Base-by-base conservation (phyloP, 1,140 invertebrate species). In the Cotesia chilonis region DNA sequence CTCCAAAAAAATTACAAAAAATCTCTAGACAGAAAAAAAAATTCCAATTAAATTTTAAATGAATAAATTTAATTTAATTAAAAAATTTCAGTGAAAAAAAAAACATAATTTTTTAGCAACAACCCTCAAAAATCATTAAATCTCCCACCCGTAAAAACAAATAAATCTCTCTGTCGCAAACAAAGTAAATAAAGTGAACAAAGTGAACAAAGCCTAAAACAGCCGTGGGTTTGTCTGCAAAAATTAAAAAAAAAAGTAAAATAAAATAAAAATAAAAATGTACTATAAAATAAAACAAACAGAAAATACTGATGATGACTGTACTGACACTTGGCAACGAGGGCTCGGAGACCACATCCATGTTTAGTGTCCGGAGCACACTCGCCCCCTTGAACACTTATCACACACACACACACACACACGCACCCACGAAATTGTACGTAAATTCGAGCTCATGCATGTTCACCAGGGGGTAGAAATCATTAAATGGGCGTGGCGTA, bases 401-500 rank as follows among this genome's bases (percentile, higher is more conserved):
- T 47, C 41, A 75, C 28, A 28, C 28, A 28, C 63, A 72, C 68
- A 71, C 12, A 54, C 14, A 65, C 28, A 61, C 66, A 76, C 73
- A 68, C 28, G 60, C 9, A 47, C 41, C 41, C 41, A 47, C 41
- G 4, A 47, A 47, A 47, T 47, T 47, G 10, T 47, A 71, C 70
- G 77, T 78, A 79, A 80, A 80, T 81, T 82, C 77, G 77, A 77
- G 78, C 78, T 75, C 74, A 76, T 72, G 73, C 54, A 75, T 77
- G 78, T 82, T 84, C 80, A 79, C 81, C 83, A 83, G 81, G 83
- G 85, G 86, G 86, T 87, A 85, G 86, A 87, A 87, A 87, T 87
- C 86, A 87, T 87, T 87, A 87, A 87, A 87, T 76, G 86, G 86
- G 86, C 86, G 86, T 87, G 86, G 84, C 84, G 81, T 85, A 78